phyloP scores from a whole-genome alignment of 2,113 vertebrate species.

The Ranitomeya imitator region DNA sequence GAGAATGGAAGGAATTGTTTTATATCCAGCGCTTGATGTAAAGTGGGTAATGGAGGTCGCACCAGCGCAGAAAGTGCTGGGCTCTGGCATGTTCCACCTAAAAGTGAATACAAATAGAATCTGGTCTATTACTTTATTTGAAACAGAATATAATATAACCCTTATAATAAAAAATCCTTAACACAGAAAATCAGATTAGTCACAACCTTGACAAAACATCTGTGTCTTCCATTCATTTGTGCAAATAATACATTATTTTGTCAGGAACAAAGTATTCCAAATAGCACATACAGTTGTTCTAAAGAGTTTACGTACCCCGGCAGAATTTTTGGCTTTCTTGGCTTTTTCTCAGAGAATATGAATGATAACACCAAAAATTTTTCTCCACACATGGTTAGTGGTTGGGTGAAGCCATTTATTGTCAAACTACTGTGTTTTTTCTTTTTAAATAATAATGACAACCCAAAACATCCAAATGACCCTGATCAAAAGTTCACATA shows the following conservation, averaged over 20 bases:
- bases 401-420: too few species aligned
- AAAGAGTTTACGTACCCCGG: too few species aligned
- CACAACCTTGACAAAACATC: not conserved
- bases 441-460: too few species aligned
- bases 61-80: conserved; percentile 89
- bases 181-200: not conserved
- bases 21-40: conserved; percentile 86
- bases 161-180: not conserved
- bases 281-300: not conserved
- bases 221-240: not conserved
- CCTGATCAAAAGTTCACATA: too few species aligned
- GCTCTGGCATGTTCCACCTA: conserved; percentile 94
- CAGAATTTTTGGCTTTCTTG: too few species aligned
- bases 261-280: not conserved
- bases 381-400: too few species aligned
- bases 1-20: conserved; percentile 94
- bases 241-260: not conserved
- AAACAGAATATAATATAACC: not conserved
- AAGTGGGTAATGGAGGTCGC: conserved; percentile 81
- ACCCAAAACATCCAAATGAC: too few species aligned
- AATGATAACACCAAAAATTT: too few species aligned
- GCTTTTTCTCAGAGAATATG: too few species aligned
- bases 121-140: not conserved
- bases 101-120: conserved; percentile 44
- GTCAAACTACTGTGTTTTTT: too few species aligned